These are phyloP conservation scores for Sthenelais limicola DNA, from an alignment of 2,888 invertebrate genomes.

Conservation along the genomic window DNA sequence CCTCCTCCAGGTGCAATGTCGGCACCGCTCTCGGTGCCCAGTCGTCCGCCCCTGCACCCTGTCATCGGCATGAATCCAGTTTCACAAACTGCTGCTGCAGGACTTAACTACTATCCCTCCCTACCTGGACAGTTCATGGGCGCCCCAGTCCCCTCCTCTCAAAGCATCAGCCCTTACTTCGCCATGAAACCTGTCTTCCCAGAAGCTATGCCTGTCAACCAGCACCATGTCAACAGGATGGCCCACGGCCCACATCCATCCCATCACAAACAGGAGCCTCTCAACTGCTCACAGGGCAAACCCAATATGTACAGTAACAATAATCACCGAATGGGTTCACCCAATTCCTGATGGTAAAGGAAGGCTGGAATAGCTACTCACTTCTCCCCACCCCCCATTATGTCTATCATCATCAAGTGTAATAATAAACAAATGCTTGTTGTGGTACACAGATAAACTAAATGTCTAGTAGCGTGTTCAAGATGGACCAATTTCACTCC, in stretches of 20 bases:
- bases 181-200: constrained; percentile 35
- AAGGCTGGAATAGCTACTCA: no score
- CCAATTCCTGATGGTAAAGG: constrained; percentile 33
- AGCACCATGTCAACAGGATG: constrained; percentile 18
- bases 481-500: no score
- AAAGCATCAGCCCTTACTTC: constrained; percentile 24
- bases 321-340: constrained; percentile 24
- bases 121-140: constrained; percentile 11
- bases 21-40: constrained; percentile 14
- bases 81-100: constrained; percentile 17
- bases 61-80: constrained; percentile 30
- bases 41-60: constrained; percentile 32
- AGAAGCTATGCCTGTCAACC: constrained; percentile 29
- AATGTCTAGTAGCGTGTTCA: no score
- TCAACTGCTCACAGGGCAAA: no score
- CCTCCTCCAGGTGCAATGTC: constrained; percentile 13
- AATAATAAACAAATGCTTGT: no score
- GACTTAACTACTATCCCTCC: constrained; percentile 28
- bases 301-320: constrained; percentile 32
- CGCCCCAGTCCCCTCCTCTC: not conserved
- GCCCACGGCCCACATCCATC: not conserved
- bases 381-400: no score
- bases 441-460: no score
- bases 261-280: no score
- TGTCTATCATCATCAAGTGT: no score